phyloP scores from a whole-genome alignment of 2,113 vertebrate genomes.

The Pontoporia blainvillei region DNA sequence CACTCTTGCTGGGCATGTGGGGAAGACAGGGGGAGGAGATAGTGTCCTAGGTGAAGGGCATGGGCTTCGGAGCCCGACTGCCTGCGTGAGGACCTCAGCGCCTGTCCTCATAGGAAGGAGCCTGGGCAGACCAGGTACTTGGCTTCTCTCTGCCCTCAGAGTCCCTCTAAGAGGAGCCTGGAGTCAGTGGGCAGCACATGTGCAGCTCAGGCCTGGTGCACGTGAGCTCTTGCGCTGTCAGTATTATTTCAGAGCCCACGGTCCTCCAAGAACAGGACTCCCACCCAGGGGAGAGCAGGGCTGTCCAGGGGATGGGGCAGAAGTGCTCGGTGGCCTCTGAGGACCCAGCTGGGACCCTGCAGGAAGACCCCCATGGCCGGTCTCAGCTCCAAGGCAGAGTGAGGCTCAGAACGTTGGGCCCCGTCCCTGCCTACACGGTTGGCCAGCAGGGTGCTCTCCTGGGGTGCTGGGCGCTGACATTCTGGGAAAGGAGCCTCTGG shows the following conservation, averaged over 20 bases:
- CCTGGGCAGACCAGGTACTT: neutral
- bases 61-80: neutral
- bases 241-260: neutral
- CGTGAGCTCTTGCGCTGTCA: neutral
- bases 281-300: neutral
- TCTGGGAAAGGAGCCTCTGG: neutral
- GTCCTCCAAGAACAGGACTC: neutral
- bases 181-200: too few species aligned
- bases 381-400: neutral
- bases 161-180: neutral
- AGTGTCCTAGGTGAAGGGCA: neutral
- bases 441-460: neutral
- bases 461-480: neutral
- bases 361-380: neutral
- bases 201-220: neutral
- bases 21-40: neutral
- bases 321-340: neutral
- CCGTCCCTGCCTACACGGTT: rapidly evolving
- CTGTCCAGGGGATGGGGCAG: neutral
- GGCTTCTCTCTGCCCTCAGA: neutral
- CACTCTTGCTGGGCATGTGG: neutral
- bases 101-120: neutral
- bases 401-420: neutral
- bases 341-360: neutral
- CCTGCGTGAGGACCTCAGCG: rapidly evolving